Conservation (phyloP, 2,888 invertebrate species). For the Ligdia adustata region DNA sequence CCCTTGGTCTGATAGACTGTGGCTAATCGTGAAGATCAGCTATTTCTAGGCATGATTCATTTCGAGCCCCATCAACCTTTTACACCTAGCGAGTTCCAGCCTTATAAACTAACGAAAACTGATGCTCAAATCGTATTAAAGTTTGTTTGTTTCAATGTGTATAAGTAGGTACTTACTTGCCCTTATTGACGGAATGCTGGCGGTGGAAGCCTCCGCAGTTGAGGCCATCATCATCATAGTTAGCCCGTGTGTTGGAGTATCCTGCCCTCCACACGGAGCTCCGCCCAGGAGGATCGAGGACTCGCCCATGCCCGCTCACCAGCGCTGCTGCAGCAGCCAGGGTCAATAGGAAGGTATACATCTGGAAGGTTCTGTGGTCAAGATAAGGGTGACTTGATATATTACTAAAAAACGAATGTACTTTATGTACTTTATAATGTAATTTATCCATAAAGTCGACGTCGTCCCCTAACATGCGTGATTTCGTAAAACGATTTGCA, state of each 20-base stretch:
- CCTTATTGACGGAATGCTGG: conserved; percentile 89
- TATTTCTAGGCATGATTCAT: no score
- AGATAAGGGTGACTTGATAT: no score
- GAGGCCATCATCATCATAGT: conserved; percentile 92
- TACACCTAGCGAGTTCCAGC: no score
- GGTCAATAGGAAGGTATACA: conserved; percentile 28
- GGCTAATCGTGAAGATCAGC: no score
- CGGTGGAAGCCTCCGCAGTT: conserved; percentile 92
- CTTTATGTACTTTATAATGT: no score
- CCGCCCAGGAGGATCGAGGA: conserved; percentile 90
- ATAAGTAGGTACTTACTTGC: conserved; percentile 78
- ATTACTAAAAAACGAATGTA: no score
- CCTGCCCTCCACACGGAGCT: conserved; percentile 93
- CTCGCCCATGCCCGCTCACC: conserved; percentile 85
- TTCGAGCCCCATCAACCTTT: no score
- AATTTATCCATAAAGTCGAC: no score
- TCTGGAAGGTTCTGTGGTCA: conserved; percentile 16
- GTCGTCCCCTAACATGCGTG: no score
- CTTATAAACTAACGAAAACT: no score
- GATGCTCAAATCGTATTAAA: background rate
- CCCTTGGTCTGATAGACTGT: no score
- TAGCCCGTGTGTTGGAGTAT: conserved; percentile 88
- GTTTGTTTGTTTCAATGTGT: background rate
- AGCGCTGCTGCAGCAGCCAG: conserved; percentile 32
- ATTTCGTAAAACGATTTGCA: no score